These are phyloP conservation scores for Venustaconcha ellipsiformis DNA, from an alignment of 1,140 invertebrate species.

Conservation along the genomic window DNA sequence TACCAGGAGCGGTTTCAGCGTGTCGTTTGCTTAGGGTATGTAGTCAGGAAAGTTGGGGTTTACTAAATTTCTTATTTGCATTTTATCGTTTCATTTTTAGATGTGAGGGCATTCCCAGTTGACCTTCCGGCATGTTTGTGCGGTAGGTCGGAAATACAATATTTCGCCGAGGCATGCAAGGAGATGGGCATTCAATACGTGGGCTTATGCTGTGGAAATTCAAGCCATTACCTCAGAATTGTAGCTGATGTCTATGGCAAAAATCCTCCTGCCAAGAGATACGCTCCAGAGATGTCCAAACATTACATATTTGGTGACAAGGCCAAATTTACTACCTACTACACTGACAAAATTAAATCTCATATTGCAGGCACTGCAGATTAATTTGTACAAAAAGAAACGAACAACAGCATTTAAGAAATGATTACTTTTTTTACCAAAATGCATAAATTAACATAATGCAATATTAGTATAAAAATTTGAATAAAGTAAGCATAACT, in stretches of 20 bases:
- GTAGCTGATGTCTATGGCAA: constrained; percentile 53
- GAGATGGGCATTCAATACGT: constrained; percentile 61
- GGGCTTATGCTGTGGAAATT: constrained; percentile 64
- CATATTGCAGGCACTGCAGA: constrained; percentile 16
- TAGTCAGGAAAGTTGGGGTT: too few species aligned
- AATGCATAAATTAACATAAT: too few species aligned
- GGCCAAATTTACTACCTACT: constrained; percentile 7
- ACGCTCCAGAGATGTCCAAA: constrained; percentile 42
- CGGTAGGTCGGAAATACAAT: constrained; percentile 43
- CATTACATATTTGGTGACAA: constrained; percentile 31
- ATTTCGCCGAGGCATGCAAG: constrained; percentile 51
- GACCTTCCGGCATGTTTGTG: constrained; percentile 38
- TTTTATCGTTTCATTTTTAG: too few species aligned
- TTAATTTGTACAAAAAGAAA: neutral
- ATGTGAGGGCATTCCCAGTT: constrained; percentile 31
- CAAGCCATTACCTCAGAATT: constrained; percentile 46
- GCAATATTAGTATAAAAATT: too few species aligned
- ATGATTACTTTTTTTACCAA: too few species aligned
- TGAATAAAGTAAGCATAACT: too few species aligned
- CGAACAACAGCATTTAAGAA: too few species aligned
- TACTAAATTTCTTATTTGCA: too few species aligned
- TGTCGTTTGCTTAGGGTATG: too few species aligned
- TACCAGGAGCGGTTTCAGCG: too few species aligned
- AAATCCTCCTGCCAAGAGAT: constrained; percentile 41
- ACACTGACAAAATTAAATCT: constrained; percentile 3